Evolutionary conservation across 2,888 invertebrate genomes (phyloP), one percentile per base, ranked within the genome.

Genomic region (Drosophila rubida): DNA sequence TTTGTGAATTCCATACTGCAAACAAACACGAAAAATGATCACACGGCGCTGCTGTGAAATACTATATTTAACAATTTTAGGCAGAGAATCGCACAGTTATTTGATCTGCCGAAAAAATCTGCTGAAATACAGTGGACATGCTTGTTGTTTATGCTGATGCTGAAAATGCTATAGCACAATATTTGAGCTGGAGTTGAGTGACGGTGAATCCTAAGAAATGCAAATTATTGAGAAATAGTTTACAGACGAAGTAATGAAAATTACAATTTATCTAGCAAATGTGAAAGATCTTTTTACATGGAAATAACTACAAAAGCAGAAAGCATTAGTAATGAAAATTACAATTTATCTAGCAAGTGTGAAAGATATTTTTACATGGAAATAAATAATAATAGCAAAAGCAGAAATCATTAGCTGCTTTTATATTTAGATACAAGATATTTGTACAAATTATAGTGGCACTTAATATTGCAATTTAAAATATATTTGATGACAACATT

Each of bases 41-140:
- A 9, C 23, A 45, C 30, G 14, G 5, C 39, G 27, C 8, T 71
- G 45, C 25, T 27, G n/a, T 37, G 51, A 75, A 70, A 62, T 32
- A 45, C 49, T 35, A 69, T 46, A 44, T 49, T 8, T 4, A 19
- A 35, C 0, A 32, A n/a, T 32, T 32, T 32, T 19, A 2, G 19
- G 5, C 4, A n/a, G 32, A 32, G n/a, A 23, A 13, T 37, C 14
- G 16, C 19, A 22, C 8, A 39, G 25, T 42, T n/a, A 41, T 48
- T 32, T 35, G 37, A 46, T 72, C 54, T 37, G 48, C 9, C 7
- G 27, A n/a, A n/a, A n/a, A 35, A 35, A 25, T 60, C 41, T 53
- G 32, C 11, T 30, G 1, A 37, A 37, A 7, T 14, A 2, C 13
- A 13, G 2, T 37, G 5, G 11, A 37, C 35, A 30, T 3, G 4